Conservation (phyloP, 2,888 invertebrate species). For the Hyppa rectilinea region DNA sequence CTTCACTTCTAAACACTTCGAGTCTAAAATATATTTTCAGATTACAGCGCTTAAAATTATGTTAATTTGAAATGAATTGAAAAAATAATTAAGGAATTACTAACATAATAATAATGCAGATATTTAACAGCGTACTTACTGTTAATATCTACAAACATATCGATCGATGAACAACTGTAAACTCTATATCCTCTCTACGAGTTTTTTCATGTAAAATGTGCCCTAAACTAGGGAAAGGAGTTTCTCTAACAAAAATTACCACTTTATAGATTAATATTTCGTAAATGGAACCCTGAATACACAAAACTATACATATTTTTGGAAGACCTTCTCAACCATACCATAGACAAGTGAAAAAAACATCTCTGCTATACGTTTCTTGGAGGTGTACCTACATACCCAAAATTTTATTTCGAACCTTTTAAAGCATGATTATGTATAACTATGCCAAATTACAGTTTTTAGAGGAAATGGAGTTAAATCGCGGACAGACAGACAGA, state of each 20-base stretch:
- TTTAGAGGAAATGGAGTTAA: neutral
- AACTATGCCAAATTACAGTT: neutral
- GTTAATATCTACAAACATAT: neutral
- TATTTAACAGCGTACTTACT: neutral
- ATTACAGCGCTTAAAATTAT: neutral
- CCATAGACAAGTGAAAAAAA: neutral
- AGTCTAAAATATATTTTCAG: neutral
- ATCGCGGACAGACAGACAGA: neutral
- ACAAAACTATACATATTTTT: neutral
- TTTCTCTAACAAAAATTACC: neutral
- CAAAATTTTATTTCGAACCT: neutral
- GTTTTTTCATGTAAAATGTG: neutral
- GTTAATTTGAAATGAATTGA: no score
- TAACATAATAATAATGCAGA: neutral
- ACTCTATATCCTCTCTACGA: neutral
- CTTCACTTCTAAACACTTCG: conserved; percentile 24
- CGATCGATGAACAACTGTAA: neutral
- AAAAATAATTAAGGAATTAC: no score
- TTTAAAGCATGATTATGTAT: neutral
- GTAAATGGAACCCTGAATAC: no score
- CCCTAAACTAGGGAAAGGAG: neutral
- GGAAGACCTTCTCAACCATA: neutral
- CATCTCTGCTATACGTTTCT: neutral
- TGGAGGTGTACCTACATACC: neutral
- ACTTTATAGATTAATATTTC: neutral